These are phyloP conservation scores for Ceriagrion tenellum DNA, from an alignment of 2,888 invertebrate species.

Conservation along the genomic window DNA sequence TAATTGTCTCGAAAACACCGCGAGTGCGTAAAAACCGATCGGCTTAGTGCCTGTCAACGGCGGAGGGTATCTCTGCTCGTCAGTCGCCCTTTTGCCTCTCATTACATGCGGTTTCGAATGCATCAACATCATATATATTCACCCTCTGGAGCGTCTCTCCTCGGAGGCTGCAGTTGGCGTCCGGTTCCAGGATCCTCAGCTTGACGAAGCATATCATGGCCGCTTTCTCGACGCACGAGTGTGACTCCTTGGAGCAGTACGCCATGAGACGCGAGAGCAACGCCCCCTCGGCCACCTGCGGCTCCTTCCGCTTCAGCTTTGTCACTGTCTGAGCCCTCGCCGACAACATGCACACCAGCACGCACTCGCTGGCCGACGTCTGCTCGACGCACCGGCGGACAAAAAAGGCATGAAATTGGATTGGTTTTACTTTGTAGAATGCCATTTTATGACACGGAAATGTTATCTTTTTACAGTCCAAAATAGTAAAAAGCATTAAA, in stretches of 20 bases:
- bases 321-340: slow-evolving; percentile 94
- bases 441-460: too few relatives aligned
- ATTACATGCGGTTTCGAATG: too few relatives aligned
- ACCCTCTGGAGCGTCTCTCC: slow-evolving; percentile 90
- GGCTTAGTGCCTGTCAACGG: too few relatives aligned
- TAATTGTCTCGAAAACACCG: too few relatives aligned
- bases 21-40: too few relatives aligned
- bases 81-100: too few relatives aligned
- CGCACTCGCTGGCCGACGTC: slow-evolving; percentile 98
- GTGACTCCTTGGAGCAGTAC: slow-evolving; percentile 93
- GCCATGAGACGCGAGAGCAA: slow-evolving; percentile 96
- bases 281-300: slow-evolving; percentile 93
- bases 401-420: too few relatives aligned
- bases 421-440: too few relatives aligned
- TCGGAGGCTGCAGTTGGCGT: slow-evolving; percentile 89
- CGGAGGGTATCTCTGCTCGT: too few relatives aligned
- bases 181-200: slow-evolving; percentile 92
- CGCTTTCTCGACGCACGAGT: slow-evolving; percentile 95
- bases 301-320: slow-evolving; percentile 90
- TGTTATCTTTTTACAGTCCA: too few relatives aligned
- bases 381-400: slow-evolving; percentile 77
- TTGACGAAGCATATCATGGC: slow-evolving; percentile 97
- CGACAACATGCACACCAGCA: slow-evolving; percentile 94
- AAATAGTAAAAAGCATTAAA: too few relatives aligned
- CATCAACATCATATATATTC: too few relatives aligned